phyloP scores from a whole-genome alignment of 2,797 vertebrate genomes.

The Takifugu rubripes region DNA sequence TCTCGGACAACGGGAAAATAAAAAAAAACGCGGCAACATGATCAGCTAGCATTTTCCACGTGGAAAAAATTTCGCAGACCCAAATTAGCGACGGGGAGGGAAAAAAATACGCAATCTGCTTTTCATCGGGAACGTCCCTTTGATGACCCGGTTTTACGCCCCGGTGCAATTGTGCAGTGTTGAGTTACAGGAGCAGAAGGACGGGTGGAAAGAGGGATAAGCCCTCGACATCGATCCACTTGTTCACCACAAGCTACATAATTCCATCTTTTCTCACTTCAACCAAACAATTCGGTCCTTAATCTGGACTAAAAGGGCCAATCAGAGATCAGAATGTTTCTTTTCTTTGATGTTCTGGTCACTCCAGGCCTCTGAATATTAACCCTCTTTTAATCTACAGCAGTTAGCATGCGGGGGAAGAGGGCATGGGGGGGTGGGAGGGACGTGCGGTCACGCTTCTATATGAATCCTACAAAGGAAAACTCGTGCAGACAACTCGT shows the following conservation, averaged over 20 bases:
- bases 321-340: too few relatives aligned
- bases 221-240: constrained; percentile 36
- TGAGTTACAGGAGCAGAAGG: constrained; percentile 56
- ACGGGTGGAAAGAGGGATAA: constrained; percentile 55
- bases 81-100: constrained; percentile 12
- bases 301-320: too few relatives aligned
- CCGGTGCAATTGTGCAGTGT: constrained; percentile 43
- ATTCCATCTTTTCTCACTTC: too few relatives aligned
- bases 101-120: constrained; percentile 21
- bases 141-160: constrained; percentile 44
- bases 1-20: constrained; percentile 44
- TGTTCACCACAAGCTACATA: too few relatives aligned
- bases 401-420: too few relatives aligned
- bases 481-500: too few relatives aligned
- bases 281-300: too few relatives aligned
- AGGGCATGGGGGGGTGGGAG: too few relatives aligned
- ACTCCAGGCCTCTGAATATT: too few relatives aligned
- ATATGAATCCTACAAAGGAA: background rate
- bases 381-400: too few relatives aligned
- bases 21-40: constrained; percentile 37
- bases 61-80: constrained; percentile 54
- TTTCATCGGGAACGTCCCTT: constrained; percentile 32
- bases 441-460: constrained; percentile 5
- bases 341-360: too few relatives aligned
- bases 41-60: constrained; percentile 35